Evolutionary conservation across 2,113 vertebrate genomes (phyloP).

Genomic region (Casuarius casuarius): DNA sequence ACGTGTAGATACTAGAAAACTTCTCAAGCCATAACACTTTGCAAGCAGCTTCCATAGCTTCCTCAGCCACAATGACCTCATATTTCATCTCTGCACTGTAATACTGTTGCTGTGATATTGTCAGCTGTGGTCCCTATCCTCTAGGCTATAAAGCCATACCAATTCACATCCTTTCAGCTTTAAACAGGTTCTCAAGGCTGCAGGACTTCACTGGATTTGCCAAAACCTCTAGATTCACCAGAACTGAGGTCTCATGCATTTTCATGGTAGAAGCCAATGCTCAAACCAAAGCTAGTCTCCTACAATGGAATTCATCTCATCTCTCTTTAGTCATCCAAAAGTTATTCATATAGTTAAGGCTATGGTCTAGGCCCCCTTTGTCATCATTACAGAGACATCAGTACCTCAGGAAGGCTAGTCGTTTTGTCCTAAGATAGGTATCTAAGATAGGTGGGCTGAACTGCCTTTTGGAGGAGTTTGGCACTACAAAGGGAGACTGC

Average conservation of each 20-base stretch:
- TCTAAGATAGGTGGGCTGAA: not conserved
- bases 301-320: not conserved
- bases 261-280: not conserved
- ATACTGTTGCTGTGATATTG: not conserved
- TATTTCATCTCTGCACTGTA: not conserved
- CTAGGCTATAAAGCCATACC: not conserved
- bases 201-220: not conserved
- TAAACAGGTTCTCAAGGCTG: not conserved
- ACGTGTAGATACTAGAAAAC: constrained; percentile 17
- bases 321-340: not conserved
- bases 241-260: not conserved
- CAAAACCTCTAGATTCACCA: not conserved
- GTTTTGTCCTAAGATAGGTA: not conserved
- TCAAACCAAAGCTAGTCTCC: not conserved
- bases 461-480: not conserved
- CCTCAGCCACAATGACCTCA: not conserved
- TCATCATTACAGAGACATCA: not conserved
- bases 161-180: not conserved
- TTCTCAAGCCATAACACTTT: not conserved
- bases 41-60: not conserved
- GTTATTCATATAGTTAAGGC: not conserved
- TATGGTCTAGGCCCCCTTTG: not conserved
- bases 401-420: not conserved
- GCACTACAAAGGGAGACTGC: not conserved
- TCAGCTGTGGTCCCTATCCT: constrained; percentile 26